A percentile compares a stretch with the other conserved stretches of the same genome.
Conservation (phyloP, 2,797 vertebrate species). For the Acrossocheilus wenchowensis region DNA sequence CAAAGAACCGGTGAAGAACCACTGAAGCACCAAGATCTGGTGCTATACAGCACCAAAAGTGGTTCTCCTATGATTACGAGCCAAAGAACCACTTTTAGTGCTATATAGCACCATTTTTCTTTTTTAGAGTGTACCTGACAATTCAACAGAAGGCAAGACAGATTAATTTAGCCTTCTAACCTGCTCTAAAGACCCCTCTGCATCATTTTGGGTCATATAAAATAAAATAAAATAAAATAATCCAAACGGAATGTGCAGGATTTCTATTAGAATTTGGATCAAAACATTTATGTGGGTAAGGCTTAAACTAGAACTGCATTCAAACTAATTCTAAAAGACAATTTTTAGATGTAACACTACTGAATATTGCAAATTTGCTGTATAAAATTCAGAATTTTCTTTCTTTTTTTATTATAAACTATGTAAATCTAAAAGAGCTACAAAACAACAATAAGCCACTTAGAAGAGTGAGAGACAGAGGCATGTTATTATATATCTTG, state of each 20-base stretch:
- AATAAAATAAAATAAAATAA: too few species aligned
- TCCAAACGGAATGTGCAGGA: not conserved
- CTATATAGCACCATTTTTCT: too few species aligned
- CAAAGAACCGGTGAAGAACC: too few species aligned
- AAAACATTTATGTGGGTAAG: not conserved
- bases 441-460: not conserved
- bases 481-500: not conserved
- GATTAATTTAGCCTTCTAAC: conserved; percentile 73
- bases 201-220: not conserved
- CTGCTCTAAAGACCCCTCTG: not conserved
- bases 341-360: not conserved
- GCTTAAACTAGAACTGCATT: not conserved
- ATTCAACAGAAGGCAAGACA: conserved; percentile 74
- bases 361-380: not conserved
- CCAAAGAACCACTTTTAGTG: too few species aligned
- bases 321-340: not conserved
- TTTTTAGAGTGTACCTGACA: conserved; percentile 57
- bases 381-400: not conserved
- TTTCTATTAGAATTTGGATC: not conserved
- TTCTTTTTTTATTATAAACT: not conserved
- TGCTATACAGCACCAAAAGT: too few species aligned
- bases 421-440: not conserved
- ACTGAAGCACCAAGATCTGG: too few species aligned
- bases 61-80: too few species aligned
- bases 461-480: not conserved